phyloP scores from a whole-genome alignment of 1,140 invertebrate species.

The Drosophila ercepeae region DNA sequence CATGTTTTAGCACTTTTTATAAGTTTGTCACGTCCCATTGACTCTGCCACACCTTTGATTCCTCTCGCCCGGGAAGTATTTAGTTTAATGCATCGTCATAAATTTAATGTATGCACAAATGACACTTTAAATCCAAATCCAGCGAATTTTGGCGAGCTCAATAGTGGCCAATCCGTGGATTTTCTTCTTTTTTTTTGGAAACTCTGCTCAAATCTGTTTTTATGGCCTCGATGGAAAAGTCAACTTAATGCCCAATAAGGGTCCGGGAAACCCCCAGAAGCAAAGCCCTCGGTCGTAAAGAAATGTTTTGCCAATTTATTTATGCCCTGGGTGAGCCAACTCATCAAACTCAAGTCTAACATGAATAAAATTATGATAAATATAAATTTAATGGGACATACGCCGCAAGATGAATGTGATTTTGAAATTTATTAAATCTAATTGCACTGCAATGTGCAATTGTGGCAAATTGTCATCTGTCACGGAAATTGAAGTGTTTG shows the following conservation, averaged over 20 bases:
- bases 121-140: conserved; percentile 37
- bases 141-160: conserved; percentile 2
- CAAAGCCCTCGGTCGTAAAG: conserved; percentile 42
- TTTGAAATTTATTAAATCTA: conserved; percentile 58
- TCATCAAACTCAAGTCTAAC: conserved; percentile 13
- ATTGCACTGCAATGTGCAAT: conserved; percentile 58
- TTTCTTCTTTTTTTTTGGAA: conserved; percentile 27
- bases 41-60: conserved; percentile 6
- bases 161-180: conserved; percentile 6
- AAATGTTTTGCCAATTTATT: conserved; percentile 57
- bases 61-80: conserved; percentile 9
- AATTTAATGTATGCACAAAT: conserved; percentile 37
- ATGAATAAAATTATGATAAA: conserved; percentile 68
- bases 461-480: conserved; percentile 47
- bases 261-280: conserved; percentile 1
- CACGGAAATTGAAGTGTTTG: conserved; percentile 59
- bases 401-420: conserved; percentile 3
- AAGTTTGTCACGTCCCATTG: conserved; percentile 41
- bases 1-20: conserved; percentile 36
- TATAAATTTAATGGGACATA: conserved; percentile 50
- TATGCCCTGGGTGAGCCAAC: conserved; percentile 22
- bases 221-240: conserved; percentile 39
- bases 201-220: conserved; percentile 70
- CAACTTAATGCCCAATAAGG: conserved; percentile 18
- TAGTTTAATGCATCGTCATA: conserved; percentile 57